Conservation (phyloP, 2,797 vertebrate genomes). For the Periophthalmus magnuspinnatus region DNA sequence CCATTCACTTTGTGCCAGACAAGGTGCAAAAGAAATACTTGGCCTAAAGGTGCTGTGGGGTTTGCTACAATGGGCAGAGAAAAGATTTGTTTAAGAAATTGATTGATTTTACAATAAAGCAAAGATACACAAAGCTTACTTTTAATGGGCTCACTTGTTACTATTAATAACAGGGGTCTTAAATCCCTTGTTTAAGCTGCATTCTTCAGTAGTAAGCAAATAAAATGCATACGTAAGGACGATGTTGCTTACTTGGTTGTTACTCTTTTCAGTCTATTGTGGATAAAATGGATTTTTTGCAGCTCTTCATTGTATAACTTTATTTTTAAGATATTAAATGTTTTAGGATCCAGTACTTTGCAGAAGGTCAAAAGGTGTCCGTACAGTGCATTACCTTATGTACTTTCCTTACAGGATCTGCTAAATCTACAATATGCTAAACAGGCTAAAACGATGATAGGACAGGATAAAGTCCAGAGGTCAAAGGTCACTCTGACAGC, state of each 20-base stretch:
- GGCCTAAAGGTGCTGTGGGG: slow-evolving; percentile 31
- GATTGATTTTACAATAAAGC: neutral
- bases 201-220: neutral
- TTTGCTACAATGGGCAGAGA: slow-evolving; percentile 39
- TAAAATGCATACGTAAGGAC: neutral
- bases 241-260: slow-evolving; percentile 6
- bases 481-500: neutral
- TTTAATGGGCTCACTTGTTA: slow-evolving; percentile 8
- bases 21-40: slow-evolving; percentile 47
- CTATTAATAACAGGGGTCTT: neutral
- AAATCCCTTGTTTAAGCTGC: neutral
- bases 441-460: neutral
- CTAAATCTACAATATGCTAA: slow-evolving; percentile 10
- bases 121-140: slow-evolving; percentile 11
- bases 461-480: neutral
- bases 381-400: neutral
- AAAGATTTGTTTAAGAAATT: slow-evolving; percentile 17
- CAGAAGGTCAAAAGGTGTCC: neutral
- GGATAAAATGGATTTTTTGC: neutral
- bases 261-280: neutral
- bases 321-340: neutral
- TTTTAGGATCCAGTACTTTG: neutral
- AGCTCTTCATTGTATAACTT: neutral
- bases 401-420: neutral
- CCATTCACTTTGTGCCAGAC: slow-evolving; percentile 39